Evolutionary conservation across 64 coral and sea anemone genomes (phyloP).

Genomic region (Dendrophyllia cribrosa): DNA sequence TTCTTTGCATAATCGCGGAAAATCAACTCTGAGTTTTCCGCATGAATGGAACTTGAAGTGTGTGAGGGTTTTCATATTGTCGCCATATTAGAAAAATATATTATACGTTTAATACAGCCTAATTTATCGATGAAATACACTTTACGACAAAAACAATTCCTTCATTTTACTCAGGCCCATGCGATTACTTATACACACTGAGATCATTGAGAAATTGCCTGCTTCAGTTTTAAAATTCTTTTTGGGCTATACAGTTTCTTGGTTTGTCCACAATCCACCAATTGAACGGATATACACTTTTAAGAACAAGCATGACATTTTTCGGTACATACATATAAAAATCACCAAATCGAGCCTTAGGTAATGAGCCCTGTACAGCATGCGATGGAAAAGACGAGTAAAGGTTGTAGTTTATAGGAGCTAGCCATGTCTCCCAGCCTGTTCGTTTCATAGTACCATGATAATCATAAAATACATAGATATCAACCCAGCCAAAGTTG

Average conservation of each 20-base stretch:
- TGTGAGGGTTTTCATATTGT: too few relatives aligned
- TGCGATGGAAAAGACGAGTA: neutral
- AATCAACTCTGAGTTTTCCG: too few relatives aligned
- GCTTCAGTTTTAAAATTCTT: neutral
- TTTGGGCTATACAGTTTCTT: neutral
- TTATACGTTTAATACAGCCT: too few relatives aligned
- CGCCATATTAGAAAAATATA: too few relatives aligned
- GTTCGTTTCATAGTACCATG: constrained; percentile 1
- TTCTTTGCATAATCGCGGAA: too few relatives aligned
- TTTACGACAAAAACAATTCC: too few relatives aligned
- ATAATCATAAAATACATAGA: constrained; percentile 5
- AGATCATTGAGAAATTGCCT: too few relatives aligned
- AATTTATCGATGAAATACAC: too few relatives aligned
- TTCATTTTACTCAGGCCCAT: too few relatives aligned
- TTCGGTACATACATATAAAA: constrained; percentile 1
- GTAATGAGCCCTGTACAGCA: neutral
- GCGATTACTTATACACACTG: too few relatives aligned
- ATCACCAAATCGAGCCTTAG: constrained; percentile 5
- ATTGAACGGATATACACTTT: neutral
- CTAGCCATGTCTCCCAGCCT: neutral
- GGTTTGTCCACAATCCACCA: neutral
- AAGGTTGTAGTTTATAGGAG: constrained; percentile 23
- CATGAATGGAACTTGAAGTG: too few relatives aligned
- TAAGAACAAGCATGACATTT: neutral
- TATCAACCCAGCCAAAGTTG: neutral